These are phyloP conservation scores for Choreutis nemorana DNA, from an alignment of 2,888 invertebrate species.

Conservation along the genomic window DNA sequence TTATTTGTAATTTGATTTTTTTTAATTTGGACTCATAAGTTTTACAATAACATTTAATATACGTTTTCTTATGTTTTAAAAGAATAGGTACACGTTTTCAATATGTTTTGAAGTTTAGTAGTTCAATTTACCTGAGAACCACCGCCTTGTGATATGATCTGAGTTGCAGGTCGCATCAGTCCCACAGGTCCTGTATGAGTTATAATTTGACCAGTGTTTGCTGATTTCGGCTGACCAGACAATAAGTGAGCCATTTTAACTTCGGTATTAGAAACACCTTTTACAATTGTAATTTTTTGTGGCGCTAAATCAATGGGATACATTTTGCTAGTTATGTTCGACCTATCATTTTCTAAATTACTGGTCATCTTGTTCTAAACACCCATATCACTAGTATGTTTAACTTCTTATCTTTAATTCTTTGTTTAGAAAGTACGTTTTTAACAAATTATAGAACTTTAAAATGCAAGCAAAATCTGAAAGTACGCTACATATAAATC, in stretches of 20 bases:
- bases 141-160: conserved; percentile 52
- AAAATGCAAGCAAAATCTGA: conserved; percentile 8
- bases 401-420: conserved; percentile 4
- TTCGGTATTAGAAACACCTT: conserved; percentile 48
- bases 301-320: conserved; percentile 64
- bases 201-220: conserved; percentile 41
- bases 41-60: neutral
- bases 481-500: conserved; percentile 10
- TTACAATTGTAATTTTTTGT: conserved; percentile 60
- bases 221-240: conserved; percentile 41
- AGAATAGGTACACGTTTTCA: too few species aligned
- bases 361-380: conserved; percentile 55
- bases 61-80: conserved; percentile 1
- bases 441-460: conserved; percentile 7
- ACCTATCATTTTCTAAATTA: conserved; percentile 64
- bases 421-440: conserved; percentile 5
- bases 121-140: conserved; percentile 41
- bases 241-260: conserved; percentile 59
- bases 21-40: neutral
- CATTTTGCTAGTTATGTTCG: conserved; percentile 62
- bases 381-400: neutral
- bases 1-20: too few species aligned
- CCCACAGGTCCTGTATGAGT: conserved; percentile 44
- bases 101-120: conserved; percentile 1
- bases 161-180: conserved; percentile 52